Evolutionary conservation across 2,113 vertebrate species (phyloP).

Genomic region (Mobula birostris): DNA sequence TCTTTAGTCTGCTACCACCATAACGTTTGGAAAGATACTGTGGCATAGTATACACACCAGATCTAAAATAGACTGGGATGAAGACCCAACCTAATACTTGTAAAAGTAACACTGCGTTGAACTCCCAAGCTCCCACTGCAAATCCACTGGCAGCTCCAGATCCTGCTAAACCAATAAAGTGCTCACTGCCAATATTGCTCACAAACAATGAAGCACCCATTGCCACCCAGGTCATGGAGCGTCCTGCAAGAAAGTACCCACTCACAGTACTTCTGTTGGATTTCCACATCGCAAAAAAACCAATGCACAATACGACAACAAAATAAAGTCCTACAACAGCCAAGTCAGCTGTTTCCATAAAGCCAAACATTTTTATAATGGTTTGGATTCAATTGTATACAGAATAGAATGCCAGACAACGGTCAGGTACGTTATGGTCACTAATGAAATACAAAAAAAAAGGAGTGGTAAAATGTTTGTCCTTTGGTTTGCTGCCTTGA

Average conservation of each 20-base stretch:
- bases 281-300: slow-evolving; percentile 95
- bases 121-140: slow-evolving; percentile 96
- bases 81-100: slow-evolving; percentile 98
- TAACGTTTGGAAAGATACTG: slow-evolving; percentile 93
- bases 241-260: slow-evolving; percentile 95
- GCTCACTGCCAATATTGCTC: slow-evolving; percentile 99
- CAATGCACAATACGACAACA: slow-evolving; percentile 84
- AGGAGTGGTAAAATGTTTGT: slow-evolving; percentile 65
- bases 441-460: slow-evolving; percentile 46
- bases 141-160: slow-evolving; percentile 95
- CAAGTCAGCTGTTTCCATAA: slow-evolving; percentile 87
- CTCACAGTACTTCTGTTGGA: slow-evolving; percentile 89
- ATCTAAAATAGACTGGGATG: slow-evolving; percentile 92
- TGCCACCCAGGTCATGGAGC: slow-evolving; percentile 90
- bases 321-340: slow-evolving; percentile 92
- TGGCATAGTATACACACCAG: slow-evolving; percentile 94
- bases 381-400: slow-evolving; percentile 16
- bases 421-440: not conserved
- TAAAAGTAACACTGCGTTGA: slow-evolving; percentile 92
- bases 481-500: slow-evolving; percentile 91
- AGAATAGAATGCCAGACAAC: slow-evolving; percentile 33
- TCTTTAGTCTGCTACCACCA: slow-evolving; percentile 85
- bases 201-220: slow-evolving; percentile 95
- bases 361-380: slow-evolving; percentile 64
- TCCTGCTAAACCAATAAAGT: slow-evolving; percentile 97